Percentiles rank a stretch among this genome's conserved stretches.
Evolutionary conservation across 2,888 invertebrate genomes (phyloP).

Genomic region (Mystacides longicornis): DNA sequence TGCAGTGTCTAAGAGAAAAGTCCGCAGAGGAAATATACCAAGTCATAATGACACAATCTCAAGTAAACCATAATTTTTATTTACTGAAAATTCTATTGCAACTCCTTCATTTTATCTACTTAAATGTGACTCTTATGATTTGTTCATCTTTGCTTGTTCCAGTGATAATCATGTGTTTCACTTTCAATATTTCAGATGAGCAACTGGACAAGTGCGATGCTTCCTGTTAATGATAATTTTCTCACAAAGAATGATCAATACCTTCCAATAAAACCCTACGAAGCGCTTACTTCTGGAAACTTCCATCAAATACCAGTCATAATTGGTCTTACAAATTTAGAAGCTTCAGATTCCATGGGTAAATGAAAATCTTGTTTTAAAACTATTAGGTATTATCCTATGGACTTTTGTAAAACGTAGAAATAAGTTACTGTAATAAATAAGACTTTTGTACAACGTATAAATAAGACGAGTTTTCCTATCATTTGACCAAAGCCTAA

Average conservation of each 20-base stretch:
- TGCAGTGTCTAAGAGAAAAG: constrained; percentile 56
- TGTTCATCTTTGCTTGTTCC: neutral
- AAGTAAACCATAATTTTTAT: constrained; percentile 26
- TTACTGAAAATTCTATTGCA: neutral
- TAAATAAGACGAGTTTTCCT: too few relatives aligned
- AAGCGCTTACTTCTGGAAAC: constrained; percentile 46
- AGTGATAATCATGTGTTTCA: too few relatives aligned
- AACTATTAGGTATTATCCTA: too few relatives aligned
- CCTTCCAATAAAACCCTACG: constrained; percentile 48
- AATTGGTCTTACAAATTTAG: constrained; percentile 61
- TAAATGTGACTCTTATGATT: neutral
- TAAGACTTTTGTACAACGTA: too few relatives aligned
- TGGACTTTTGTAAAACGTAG: too few relatives aligned
- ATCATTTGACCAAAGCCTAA: too few relatives aligned
- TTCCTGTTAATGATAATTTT: constrained; percentile 58
- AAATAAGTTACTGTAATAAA: too few relatives aligned
- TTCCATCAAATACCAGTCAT: constrained; percentile 57
- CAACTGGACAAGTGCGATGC: constrained; percentile 51
- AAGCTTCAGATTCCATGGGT: constrained; percentile 54
- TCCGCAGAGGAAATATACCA: constrained; percentile 54
- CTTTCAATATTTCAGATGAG: too few relatives aligned
- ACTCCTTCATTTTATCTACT: neutral
- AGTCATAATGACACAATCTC: too few relatives aligned
- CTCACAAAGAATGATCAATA: constrained; percentile 54
- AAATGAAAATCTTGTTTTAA: constrained; percentile 1